A percentile compares a stretch with the other conserved stretches of the same genome.
Conservation (phyloP, 2,113 vertebrate genomes). For the Seriola rivoliana region DNA sequence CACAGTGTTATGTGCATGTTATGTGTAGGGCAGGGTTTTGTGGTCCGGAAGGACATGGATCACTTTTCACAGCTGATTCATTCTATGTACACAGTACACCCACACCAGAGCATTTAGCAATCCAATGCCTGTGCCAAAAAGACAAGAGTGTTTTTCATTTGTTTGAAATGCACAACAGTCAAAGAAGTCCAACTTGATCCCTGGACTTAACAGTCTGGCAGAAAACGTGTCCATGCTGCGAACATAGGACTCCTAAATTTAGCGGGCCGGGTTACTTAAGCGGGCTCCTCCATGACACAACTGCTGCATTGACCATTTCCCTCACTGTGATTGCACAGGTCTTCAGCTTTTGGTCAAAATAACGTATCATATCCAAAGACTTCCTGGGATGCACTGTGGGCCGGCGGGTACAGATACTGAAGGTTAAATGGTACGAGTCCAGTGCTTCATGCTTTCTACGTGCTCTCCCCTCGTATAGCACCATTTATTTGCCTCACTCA, state of each 20-base stretch:
- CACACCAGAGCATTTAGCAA: constrained; percentile 64
- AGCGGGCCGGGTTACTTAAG: constrained; percentile 74
- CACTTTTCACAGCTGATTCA: constrained; percentile 76
- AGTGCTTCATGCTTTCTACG: neutral
- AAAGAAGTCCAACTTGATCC: constrained; percentile 75
- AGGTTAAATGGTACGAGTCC: neutral
- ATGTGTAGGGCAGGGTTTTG: constrained; percentile 53
- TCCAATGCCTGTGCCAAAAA: constrained; percentile 61
- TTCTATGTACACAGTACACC: constrained; percentile 64
- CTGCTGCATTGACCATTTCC: constrained; percentile 44
- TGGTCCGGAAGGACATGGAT: constrained; percentile 64
- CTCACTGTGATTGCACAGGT: constrained; percentile 23
- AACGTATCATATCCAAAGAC: constrained; percentile 15
- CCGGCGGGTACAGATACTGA: neutral
- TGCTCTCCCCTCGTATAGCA: neutral
- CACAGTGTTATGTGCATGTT: constrained; percentile 31
- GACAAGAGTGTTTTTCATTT: constrained; percentile 72
- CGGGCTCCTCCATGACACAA: constrained; percentile 60
- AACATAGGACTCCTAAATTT: constrained; percentile 77
- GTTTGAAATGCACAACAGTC: constrained; percentile 73
- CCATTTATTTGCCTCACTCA: neutral
- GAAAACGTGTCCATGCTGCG: constrained; percentile 70
- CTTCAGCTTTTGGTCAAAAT: constrained; percentile 45
- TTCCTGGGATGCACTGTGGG: neutral
- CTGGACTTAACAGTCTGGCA: constrained; percentile 76